phyloP scores from a whole-genome alignment of 2,888 invertebrate genomes.

The Apamea crenata region DNA sequence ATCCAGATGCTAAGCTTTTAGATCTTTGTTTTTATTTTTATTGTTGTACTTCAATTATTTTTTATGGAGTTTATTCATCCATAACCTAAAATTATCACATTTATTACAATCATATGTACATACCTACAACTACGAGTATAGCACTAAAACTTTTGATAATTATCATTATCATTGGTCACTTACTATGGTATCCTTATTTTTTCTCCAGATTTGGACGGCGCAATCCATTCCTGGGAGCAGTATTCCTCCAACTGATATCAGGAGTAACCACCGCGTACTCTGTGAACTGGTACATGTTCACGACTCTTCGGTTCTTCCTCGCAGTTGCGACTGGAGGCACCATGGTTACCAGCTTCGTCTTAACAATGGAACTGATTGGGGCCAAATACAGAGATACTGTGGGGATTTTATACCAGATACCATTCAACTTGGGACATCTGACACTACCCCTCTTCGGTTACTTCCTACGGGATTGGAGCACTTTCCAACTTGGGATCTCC shows the following conservation, averaged over 20 bases:
- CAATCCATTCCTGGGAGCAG: conserved; percentile 93
- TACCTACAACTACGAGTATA: background rate
- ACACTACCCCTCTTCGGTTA: conserved; percentile 92
- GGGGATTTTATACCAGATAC: conserved; percentile 92
- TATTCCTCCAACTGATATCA: conserved; percentile 93
- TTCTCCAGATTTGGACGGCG: conserved; percentile 93
- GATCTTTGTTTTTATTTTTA: background rate
- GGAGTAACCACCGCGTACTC: conserved; percentile 93
- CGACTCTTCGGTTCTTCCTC: conserved; percentile 92
- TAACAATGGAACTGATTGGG: conserved; percentile 93
- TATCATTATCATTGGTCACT: background rate
- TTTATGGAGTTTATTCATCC: background rate
- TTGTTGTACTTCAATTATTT: background rate
- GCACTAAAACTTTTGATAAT: background rate
- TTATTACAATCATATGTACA: background rate
- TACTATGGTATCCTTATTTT: background rate
- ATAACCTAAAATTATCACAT: background rate
- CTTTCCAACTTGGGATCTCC: conserved; percentile 92
- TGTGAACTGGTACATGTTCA: conserved; percentile 92
- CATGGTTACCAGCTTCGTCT: conserved; percentile 94
- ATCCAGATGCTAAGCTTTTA: background rate
- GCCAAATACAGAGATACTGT: conserved; percentile 92
- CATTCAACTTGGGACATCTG: conserved; percentile 93
- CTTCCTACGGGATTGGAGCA: conserved; percentile 92
- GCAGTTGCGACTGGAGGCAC: conserved; percentile 95